phyloP scores from a whole-genome alignment of 2,797 vertebrate genomes.

The Linurgus olivaceus region DNA sequence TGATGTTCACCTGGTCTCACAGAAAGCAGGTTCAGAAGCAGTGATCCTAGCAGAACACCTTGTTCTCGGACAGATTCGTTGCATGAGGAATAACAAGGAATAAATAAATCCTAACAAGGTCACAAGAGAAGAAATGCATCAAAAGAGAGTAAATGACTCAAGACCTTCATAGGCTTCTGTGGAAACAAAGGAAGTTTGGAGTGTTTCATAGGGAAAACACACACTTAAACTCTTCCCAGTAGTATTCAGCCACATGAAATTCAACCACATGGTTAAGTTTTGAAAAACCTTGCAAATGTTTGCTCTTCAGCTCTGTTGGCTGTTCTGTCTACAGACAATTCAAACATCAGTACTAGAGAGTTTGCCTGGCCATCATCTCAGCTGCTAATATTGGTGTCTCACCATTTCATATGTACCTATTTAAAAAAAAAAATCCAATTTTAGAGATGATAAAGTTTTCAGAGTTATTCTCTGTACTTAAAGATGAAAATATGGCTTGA shows the following conservation, averaged over 20 bases:
- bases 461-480: background rate
- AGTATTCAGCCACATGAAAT: background rate
- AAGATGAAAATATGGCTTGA: background rate
- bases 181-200: background rate
- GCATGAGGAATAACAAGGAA: background rate
- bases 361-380: background rate
- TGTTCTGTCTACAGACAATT: background rate
- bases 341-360: background rate
- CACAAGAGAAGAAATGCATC: background rate
- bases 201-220: background rate
- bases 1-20: background rate
- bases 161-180: background rate
- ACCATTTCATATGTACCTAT: background rate
- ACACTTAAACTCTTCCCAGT: background rate
- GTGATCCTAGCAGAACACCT: background rate
- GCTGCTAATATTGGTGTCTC: background rate
- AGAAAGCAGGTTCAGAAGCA: background rate
- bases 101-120: background rate
- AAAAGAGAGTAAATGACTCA: background rate
- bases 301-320: background rate
- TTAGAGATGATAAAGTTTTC: background rate
- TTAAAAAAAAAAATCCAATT: background rate
- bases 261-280: background rate
- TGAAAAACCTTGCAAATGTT: background rate
- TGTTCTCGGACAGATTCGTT: fast-evolving